Base-by-base conservation (phyloP, 2,797 vertebrate species). In the Heliangelus exortis region DNA sequence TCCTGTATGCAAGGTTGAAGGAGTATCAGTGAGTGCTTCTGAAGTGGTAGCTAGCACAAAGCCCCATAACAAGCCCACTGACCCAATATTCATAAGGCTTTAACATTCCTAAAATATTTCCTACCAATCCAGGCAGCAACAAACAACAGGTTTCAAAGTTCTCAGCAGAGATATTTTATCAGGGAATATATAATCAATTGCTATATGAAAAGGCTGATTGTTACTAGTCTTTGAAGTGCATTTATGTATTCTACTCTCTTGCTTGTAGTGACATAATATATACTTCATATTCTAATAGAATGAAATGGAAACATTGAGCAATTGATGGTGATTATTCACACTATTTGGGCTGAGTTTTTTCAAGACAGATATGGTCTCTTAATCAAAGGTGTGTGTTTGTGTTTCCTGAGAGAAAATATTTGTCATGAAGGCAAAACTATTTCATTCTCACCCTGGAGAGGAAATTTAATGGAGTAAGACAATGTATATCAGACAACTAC, bases 71-170 rank as follows among this genome's bases (percentile, higher is more conserved):
- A 76, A 55, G 15, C 33, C 43, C 39, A 57, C 3, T 79, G 86
- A 82, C 71, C 53, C 59, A 88, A 79, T 33, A 71, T 71, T 87
- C 68, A 62, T 10, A 59, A 59, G 55, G 41, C 33, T 79, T 92
- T 69, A n/a, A 61, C 55, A 34, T 51, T 73, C 21, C 61, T 86
- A 53, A 87, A 86, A 83, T 84, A 85, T 71, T 63, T 87, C 71
- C 34, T 28, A 83, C 39, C 34, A 87, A 58, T 55, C 47, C 61
- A 75, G 31, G 22, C 69, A 85, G 73, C 34, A 90, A 73, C 45
- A 94, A 92, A 63, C 59, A 89, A 78, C 29, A 92, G 54, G 41
- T 65, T 90, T 77, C 78, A 17, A 90, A 78, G 21, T 78, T 89
- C 54, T 84, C 87, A 62, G 33, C 57, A 82, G 39, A 28, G 33